Evolutionary conservation across 1,140 invertebrate species (phyloP), one percentile per base, ranked within the genome.

Genomic region (Gonioctena quinquepunctata): DNA sequence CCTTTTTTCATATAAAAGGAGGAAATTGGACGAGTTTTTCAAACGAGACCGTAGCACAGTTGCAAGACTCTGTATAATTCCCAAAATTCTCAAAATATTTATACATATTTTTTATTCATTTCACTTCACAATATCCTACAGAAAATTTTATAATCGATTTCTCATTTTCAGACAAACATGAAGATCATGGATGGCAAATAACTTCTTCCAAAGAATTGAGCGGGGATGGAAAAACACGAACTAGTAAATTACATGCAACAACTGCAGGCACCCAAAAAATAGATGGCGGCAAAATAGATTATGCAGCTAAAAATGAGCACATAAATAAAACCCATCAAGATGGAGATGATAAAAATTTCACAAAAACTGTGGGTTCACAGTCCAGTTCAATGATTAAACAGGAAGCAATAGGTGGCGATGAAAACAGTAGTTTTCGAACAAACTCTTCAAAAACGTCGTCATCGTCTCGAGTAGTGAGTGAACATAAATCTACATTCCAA

Each of bases 331-430:
- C 86, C 50, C 89, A 86, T 22, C 86, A 87, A 70, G 86, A 90
- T 79, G 87, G 88, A 33, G 88, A 90, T 62, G 88, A 88, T 62
- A 87, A 87, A 76, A 88, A 86, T 76, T 90, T 86, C 70, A 82
- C 87, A n/a, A 87, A 87, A 77, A 83, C 87, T 25, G 84, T 87
- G 23, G 86, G 88, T 60, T 84, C 85, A 52, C 82, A 83, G 66
- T 86, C 87, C 3, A 86, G 86, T 71, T 88, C 87, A 8, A 84
- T 88, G 19, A 84, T 89, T 4, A 85, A 85, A 68, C 89, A 90
- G 78, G 86, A 89, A 76, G 86, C 88, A n/a, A 82, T 85, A 19
- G 86, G 85, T 42, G 85, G 87, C 3, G 86, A 86, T 66, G 85
- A 88, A 65, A 86, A 85, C 27, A 81, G 82, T 50, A 81, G 82